Percentiles rank a stretch among this genome's conserved stretches.
phyloP scores from a whole-genome alignment of 53 echinoderm and acorn worm species.

The Echinarachnius parma region DNA sequence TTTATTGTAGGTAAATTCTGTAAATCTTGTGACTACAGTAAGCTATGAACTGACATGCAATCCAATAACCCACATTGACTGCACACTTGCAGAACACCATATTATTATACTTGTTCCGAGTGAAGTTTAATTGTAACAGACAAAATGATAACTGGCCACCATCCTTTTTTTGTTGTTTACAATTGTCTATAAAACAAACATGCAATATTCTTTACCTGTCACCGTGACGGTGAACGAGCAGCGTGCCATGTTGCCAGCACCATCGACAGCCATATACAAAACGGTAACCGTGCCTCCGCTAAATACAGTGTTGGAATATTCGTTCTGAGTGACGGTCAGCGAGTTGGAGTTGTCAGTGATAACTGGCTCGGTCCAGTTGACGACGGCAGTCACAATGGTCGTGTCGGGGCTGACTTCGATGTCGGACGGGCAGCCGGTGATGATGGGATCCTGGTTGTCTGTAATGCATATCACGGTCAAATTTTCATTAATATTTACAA shows the following conservation, averaged over 20 bases:
- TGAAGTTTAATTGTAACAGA: too few relatives aligned
- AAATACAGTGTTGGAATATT: constrained; percentile 29
- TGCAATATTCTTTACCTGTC: constrained; percentile 36
- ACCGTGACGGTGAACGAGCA: constrained; percentile 34
- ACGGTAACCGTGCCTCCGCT: constrained; percentile 23
- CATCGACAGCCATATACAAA: constrained; percentile 17
- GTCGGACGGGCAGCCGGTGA: constrained; percentile 16
- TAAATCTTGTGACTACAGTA: too few relatives aligned
- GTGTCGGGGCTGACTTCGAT: not conserved
- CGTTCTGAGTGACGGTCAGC: constrained; percentile 37
- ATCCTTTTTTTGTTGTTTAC: too few relatives aligned
- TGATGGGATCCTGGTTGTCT: constrained; percentile 33
- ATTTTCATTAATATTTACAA: too few relatives aligned
- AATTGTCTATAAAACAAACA: too few relatives aligned
- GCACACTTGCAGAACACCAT: too few relatives aligned
- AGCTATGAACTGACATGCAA: too few relatives aligned
- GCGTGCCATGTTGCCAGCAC: constrained; percentile 8
- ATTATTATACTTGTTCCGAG: too few relatives aligned
- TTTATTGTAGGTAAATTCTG: too few relatives aligned
- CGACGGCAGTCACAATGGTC: not conserved
- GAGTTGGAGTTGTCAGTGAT: constrained; percentile 55
- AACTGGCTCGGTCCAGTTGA: constrained; percentile 55
- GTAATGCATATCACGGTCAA: too few relatives aligned
- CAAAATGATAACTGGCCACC: too few relatives aligned
- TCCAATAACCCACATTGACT: too few relatives aligned